Percentiles rank a stretch among this genome's conserved stretches.
Evolutionary conservation across 2,797 vertebrate species (phyloP).

Genomic region (Setipinna tenuifilis): DNA sequence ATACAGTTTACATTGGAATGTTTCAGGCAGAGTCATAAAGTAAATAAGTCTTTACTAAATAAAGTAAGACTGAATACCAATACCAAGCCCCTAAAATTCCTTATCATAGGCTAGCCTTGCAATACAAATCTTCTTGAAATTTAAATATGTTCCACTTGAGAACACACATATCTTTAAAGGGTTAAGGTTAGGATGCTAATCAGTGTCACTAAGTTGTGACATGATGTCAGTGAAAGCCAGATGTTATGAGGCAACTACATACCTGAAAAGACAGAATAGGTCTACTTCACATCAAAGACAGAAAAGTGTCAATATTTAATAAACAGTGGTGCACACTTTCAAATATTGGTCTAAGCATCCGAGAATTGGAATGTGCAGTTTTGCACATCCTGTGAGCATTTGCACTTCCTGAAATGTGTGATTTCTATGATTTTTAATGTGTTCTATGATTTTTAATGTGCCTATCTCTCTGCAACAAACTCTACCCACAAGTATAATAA

Average conservation of each 20-base stretch:
- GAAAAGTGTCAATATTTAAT: neutral
- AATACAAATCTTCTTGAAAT: neutral
- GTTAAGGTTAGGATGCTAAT: neutral
- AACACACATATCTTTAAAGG: neutral
- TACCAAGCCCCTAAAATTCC: too few relatives aligned
- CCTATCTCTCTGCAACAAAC: too few relatives aligned
- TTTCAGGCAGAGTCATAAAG: slow-evolving; percentile 43
- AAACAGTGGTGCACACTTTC: neutral
- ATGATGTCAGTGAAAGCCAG: neutral
- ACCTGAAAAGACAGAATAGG: neutral
- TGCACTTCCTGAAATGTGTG: too few relatives aligned
- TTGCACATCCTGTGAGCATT: too few relatives aligned
- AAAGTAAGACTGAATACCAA: too few relatives aligned
- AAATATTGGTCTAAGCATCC: neutral
- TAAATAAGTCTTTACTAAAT: slow-evolving; percentile 29
- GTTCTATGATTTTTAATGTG: too few relatives aligned
- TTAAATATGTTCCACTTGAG: neutral
- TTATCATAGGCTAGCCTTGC: neutral
- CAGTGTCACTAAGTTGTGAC: neutral
- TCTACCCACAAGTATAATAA: too few relatives aligned
- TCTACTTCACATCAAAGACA: neutral
- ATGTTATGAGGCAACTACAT: neutral
- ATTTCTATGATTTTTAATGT: too few relatives aligned
- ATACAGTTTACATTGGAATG: slow-evolving; percentile 55
- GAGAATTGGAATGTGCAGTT: too few relatives aligned